Evolutionary conservation across 2,113 vertebrate genomes (phyloP).

Genomic region (Columba livia): DNA sequence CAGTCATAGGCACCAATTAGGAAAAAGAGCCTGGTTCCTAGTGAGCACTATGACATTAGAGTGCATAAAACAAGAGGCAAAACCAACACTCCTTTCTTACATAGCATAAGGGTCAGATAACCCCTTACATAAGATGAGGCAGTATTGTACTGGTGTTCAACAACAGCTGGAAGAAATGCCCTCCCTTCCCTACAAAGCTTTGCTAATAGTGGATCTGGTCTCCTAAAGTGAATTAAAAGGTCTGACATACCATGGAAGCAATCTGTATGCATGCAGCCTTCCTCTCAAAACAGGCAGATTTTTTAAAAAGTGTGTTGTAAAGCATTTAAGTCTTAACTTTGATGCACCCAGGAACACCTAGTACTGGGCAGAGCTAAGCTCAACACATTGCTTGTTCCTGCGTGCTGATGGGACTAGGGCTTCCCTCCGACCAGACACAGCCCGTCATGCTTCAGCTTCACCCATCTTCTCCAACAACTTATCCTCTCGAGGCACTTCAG

Average conservation of each 20-base stretch:
- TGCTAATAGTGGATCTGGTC: neutral
- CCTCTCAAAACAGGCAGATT: neutral
- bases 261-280: fast-evolving
- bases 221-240: neutral
- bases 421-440: neutral
- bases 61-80: neutral
- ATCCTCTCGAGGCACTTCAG: neutral
- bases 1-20: neutral
- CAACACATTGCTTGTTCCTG: fast-evolving
- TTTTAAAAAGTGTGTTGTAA: neutral
- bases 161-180: neutral
- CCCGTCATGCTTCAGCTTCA: neutral
- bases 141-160: neutral
- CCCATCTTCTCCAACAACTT: neutral
- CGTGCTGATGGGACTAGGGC: fast-evolving
- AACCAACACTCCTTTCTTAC: neutral
- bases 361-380: neutral
- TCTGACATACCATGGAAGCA: neutral
- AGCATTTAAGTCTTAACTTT: neutral
- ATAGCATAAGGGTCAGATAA: neutral
- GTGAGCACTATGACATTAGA: neutral
- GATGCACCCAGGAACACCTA: neutral
- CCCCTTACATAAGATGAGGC: neutral
- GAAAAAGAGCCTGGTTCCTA: neutral
- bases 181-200: neutral